Percentiles rank a stretch among this genome's conserved stretches.
Conservation (phyloP, 2,113 vertebrate species). For the Orcinus orca region DNA sequence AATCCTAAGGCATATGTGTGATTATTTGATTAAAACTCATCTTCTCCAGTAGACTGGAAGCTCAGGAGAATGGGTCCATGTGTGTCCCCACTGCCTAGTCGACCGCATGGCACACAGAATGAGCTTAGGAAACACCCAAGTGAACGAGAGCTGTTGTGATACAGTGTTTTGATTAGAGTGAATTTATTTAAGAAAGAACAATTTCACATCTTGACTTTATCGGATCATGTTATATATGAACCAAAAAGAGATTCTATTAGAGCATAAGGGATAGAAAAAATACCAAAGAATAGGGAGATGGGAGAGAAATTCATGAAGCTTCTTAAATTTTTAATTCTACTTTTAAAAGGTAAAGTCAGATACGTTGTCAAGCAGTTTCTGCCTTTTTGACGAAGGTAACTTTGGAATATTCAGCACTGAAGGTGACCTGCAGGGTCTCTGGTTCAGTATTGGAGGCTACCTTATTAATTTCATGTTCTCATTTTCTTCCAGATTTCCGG, state of each 20-base stretch:
- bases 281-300: conserved; percentile 56
- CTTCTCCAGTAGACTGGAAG: background rate
- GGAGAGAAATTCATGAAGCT: conserved; percentile 70
- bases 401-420: conserved; percentile 54
- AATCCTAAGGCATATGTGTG: background rate
- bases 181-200: conserved; percentile 68
- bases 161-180: background rate
- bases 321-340: conserved; percentile 64
- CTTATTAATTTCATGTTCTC: conserved; percentile 37
- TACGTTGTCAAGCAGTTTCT: conserved; percentile 66
- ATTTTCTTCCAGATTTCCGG: conserved; percentile 56
- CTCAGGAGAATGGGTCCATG: background rate
- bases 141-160: background rate
- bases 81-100: background rate
- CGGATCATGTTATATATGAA: conserved; percentile 64
- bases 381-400: conserved; percentile 64
- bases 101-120: background rate
- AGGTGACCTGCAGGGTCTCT: conserved; percentile 6
- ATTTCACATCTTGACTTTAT: conserved; percentile 76
- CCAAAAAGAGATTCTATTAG: conserved; percentile 45
- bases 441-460: background rate
- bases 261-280: conserved; percentile 42
- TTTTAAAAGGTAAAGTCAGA: conserved; percentile 56
- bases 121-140: background rate
- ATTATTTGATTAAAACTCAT: background rate